Evolutionary conservation across 2,113 vertebrate genomes (phyloP), one percentile per base, ranked within the genome.

Genomic region (Protomyctophum bolini): DNA sequence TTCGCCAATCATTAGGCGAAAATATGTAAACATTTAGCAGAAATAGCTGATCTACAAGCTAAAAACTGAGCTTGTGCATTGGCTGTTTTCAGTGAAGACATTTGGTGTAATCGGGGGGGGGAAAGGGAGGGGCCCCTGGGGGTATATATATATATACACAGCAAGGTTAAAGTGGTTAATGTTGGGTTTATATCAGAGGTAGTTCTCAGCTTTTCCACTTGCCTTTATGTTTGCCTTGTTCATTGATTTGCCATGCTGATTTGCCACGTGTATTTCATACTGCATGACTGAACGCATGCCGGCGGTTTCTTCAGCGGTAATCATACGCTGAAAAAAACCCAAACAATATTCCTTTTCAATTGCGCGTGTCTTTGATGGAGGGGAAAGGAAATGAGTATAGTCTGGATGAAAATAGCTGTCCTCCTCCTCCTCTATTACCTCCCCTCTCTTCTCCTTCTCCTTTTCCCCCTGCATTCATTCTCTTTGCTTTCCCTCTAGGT

Each of bases 401-500:
- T 75, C 79, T 41, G 47, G 63, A 73, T 82, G 56, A 87, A 89
- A 88, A 91, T 87, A 89, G 72, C 77, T 33, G 54, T 76, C 65
- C 21, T 81, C 79, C 73, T 79, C 85, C 82, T 73, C 85, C 78
- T 80, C 66, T 47, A 14, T 60, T 73, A 78, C 33, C 59, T 15
- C 77, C 66, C 21, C 68, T 79, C 70, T 59, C 74, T 70, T 61
- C 68, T 65, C 14, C 76, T 79, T 65, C 71, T 86, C 75, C 59
- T 82, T 78, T 88, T 84, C 87, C 83, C 21, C 86, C 67, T 62
- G 63, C 70, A 76, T 82, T 88, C 70, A 72, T 57, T 86, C 47
- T 74, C 66, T 83, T 41, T 62, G 56, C 56, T 66, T 83, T 66
- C 70, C 76, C 71, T 86, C 75, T 80, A 94, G 93, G 91, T 94